phyloP scores from a whole-genome alignment of 2,888 invertebrate species.

The Aromia moschata region DNA sequence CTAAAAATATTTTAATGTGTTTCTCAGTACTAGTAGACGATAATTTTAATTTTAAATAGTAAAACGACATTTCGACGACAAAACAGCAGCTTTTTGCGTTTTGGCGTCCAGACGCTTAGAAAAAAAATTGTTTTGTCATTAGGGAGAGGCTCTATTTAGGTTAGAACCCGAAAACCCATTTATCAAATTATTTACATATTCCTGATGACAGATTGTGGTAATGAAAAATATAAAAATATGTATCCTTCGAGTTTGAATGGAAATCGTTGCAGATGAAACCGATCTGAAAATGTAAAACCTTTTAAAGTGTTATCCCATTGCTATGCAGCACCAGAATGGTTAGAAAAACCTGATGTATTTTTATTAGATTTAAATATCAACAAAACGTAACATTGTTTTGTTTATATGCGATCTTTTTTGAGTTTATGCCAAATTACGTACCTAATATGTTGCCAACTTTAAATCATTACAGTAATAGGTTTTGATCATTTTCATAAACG shows the following conservation, averaged over 20 bases:
- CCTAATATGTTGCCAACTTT: background rate
- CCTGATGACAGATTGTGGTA: background rate
- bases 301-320: too few species aligned
- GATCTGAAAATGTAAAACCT: too few species aligned
- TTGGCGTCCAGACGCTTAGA: background rate
- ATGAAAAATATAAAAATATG: too few species aligned
- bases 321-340: too few species aligned
- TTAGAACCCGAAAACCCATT: background rate
- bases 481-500: background rate
- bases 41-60: too few species aligned
- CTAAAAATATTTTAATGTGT: too few species aligned
- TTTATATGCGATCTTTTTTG: slow-evolving; percentile 5
- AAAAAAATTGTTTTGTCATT: background rate
- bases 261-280: too few species aligned
- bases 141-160: background rate
- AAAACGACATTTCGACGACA: too few species aligned
- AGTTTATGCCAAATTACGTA: background rate
- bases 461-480: background rate
- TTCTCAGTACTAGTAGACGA: too few species aligned
- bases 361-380: background rate
- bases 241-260: too few species aligned
- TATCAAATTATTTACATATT: background rate
- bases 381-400: slow-evolving; percentile 2
- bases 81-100: too few species aligned
- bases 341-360: too few species aligned